Conservation (phyloP, 2,888 invertebrate species). For the Amblyteles armatorius region DNA sequence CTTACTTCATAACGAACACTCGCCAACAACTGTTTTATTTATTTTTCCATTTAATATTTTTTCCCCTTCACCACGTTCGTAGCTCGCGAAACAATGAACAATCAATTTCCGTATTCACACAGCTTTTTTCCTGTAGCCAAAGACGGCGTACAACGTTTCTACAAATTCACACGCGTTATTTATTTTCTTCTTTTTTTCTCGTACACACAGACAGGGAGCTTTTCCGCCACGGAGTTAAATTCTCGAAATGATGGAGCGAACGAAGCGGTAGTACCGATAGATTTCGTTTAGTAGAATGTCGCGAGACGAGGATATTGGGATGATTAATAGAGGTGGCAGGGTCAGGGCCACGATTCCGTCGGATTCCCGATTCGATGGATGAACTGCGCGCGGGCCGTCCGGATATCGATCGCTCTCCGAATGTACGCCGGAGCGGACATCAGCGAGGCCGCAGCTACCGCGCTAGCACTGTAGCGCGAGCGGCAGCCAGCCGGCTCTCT, state of each 20-base stretch:
- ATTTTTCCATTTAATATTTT: too few relatives aligned
- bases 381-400: conserved; percentile 56
- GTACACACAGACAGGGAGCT: background rate
- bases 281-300: conserved; percentile 64
- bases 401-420: conserved; percentile 56
- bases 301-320: conserved; percentile 53
- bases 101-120: too few relatives aligned
- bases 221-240: conserved; percentile 27
- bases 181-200: background rate
- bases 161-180: conserved; percentile 10
- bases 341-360: conserved; percentile 66
- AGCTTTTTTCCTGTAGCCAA: background rate
- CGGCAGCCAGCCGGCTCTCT: conserved; percentile 27
- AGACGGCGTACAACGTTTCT: background rate
- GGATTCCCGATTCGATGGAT: conserved; percentile 65
- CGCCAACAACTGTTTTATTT: too few relatives aligned
- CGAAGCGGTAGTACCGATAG: conserved; percentile 51
- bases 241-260: conserved; percentile 56
- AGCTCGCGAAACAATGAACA: too few relatives aligned
- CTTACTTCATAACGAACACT: too few relatives aligned
- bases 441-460: conserved; percentile 32
- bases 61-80: too few relatives aligned
- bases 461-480: conserved; percentile 4
- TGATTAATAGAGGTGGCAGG: conserved; percentile 66
- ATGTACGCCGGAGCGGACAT: conserved; percentile 13